Evolutionary conservation across 2,113 vertebrate genomes (phyloP).

Genomic region (Pelobates fuscus): DNA sequence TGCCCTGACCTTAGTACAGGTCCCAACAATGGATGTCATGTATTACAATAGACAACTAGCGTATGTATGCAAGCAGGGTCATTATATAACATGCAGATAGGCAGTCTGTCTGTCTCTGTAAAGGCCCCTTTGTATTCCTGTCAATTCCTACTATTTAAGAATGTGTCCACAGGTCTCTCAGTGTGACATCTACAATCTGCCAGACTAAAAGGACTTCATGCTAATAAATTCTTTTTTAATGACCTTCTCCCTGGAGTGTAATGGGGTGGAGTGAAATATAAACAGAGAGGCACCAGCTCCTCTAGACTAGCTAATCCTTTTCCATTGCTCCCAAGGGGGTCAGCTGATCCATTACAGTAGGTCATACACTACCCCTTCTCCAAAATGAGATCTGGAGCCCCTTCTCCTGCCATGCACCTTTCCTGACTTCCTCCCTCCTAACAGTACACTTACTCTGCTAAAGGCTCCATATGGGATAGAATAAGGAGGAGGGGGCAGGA

Average conservation of each 20-base stretch:
- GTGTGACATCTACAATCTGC: slow-evolving; percentile 18
- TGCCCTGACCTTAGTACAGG: no score
- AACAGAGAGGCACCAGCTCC: slow-evolving; percentile 6
- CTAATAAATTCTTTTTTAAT: slow-evolving; percentile 45
- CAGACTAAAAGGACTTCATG: slow-evolving; percentile 20
- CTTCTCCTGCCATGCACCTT: background rate
- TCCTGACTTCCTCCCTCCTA: background rate
- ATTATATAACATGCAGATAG: no score
- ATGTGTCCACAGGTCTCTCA: background rate
- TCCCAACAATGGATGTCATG: no score
- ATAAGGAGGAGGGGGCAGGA: background rate
- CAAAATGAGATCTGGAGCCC: slow-evolving; percentile 11
- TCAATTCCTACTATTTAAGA: background rate
- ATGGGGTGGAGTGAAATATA: slow-evolving; percentile 9
- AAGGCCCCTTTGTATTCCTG: background rate
- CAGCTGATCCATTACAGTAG: slow-evolving; percentile 39
- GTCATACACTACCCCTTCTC: slow-evolving; percentile 6
- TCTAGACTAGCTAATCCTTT: slow-evolving; percentile 30
- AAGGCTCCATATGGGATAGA: slow-evolving; percentile 23
- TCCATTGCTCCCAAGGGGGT: slow-evolving; percentile 16
- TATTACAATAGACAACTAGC: no score
- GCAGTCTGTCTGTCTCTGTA: no score
- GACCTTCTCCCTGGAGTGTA: slow-evolving; percentile 11
- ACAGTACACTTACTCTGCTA: slow-evolving; percentile 17
- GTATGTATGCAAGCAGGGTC: no score